phyloP scores from a whole-genome alignment of 2,113 vertebrate species.

The Thunnus thynnus region DNA sequence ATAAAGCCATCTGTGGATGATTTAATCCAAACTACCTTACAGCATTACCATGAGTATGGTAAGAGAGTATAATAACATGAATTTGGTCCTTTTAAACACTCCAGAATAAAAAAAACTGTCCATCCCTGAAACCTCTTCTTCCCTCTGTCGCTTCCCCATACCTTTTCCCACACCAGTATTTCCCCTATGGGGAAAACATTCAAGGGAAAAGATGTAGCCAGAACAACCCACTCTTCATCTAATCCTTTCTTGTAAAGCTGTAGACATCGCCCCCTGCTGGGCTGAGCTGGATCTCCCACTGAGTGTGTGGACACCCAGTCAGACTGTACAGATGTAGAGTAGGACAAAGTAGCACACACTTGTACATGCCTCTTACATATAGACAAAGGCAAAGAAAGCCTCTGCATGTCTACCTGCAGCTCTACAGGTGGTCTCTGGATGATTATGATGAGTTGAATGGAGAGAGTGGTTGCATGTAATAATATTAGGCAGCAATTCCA shows the following conservation, averaged over 20 bases:
- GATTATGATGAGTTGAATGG: background rate
- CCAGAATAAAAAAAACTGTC: slow-evolving; percentile 8
- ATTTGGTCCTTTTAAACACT: background rate
- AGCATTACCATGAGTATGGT: background rate
- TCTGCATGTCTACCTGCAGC: slow-evolving; percentile 1
- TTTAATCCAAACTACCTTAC: background rate
- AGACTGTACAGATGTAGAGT: slow-evolving; percentile 21
- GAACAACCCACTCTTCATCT: background rate
- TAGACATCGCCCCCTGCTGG: slow-evolving; percentile 60
- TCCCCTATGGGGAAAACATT: background rate
- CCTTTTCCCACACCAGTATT: background rate
- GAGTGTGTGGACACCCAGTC: background rate
- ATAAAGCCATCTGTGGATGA: background rate
- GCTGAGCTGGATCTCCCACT: slow-evolving; percentile 21
- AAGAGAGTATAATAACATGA: background rate
- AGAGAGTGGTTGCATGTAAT: background rate
- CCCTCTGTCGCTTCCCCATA: background rate
- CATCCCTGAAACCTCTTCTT: background rate
- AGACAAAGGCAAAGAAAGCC: background rate
- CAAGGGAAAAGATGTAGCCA: background rate
- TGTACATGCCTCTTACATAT: background rate
- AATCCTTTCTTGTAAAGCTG: slow-evolving; percentile 1
- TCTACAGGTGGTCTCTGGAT: slow-evolving; percentile 24
- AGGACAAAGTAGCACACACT: slow-evolving; percentile 2
- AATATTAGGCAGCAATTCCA: slow-evolving; percentile 6